These are phyloP conservation scores for Drosophila jambulina DNA, from an alignment of 1,140 invertebrate species.

Conservation along the genomic window DNA sequence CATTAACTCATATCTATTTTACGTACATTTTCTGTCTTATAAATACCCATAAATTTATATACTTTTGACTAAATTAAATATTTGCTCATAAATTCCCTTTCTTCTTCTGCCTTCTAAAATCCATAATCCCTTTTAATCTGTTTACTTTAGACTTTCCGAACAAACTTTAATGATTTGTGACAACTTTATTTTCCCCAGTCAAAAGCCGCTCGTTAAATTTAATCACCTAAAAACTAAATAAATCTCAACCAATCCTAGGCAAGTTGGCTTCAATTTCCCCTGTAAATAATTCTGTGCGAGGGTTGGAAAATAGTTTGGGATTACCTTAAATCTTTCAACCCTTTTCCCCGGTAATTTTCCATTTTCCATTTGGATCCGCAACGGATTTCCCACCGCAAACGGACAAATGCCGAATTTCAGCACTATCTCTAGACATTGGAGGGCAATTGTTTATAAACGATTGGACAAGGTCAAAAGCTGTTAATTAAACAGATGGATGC, in stretches of 20 bases:
- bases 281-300: conserved; percentile 24
- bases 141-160: neutral
- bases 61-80: too few species aligned
- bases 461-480: conserved; percentile 61
- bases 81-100: neutral
- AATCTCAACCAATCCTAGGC: conserved; percentile 16
- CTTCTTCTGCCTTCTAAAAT: neutral
- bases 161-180: conserved; percentile 9
- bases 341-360: conserved; percentile 29
- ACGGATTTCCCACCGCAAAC: conserved; percentile 24
- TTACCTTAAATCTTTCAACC: conserved; percentile 32
- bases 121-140: conserved; percentile 22
- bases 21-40: neutral
- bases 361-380: conserved; percentile 10
- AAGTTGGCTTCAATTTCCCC: neutral
- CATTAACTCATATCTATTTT: too few species aligned
- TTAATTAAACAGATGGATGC: conserved; percentile 54
- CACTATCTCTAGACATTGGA: conserved; percentile 7
- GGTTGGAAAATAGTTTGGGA: conserved; percentile 37
- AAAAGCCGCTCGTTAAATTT: conserved; percentile 28
- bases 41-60: neutral
- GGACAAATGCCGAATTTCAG: conserved; percentile 34
- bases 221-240: conserved; percentile 33
- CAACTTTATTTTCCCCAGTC: conserved; percentile 16
- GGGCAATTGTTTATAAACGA: conserved; percentile 56